Base-by-base conservation (phyloP, 2,113 vertebrate species). In the Gobius niger region DNA sequence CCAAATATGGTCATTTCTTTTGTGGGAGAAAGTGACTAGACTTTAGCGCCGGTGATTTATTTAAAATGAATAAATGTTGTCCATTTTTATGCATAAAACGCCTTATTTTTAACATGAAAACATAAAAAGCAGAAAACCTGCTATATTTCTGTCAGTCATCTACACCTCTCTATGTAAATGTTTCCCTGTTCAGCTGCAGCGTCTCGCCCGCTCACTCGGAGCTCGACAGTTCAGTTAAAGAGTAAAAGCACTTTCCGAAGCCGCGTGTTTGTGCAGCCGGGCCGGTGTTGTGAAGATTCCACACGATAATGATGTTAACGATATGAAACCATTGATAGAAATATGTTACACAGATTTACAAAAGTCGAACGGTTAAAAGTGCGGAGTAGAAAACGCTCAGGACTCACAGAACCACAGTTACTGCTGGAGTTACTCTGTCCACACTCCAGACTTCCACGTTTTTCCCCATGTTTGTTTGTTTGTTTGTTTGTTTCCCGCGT, bases 341-440 rank as follows among this genome's bases (percentile, higher is more conserved):
- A 90, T 87, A 86, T 88, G 19, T 85, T 81, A 76, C 86, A 90
- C 82, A 88, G 87, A 90, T 92, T 86, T 92, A 90, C 87, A 92
- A 92, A 91, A 88, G 88, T 85, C 73, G 76, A 80, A 82, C 74
- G 82, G 78, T 87, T 77, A 92, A 93, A 92, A 92, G 91, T 89
- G 87, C 83, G 78, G 89, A 89, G 87, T 91, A 92, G 86, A 92
- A 92, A 93, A 93, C 76, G 86, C 84, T 47, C 57, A 77, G 82
- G 84, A 85, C 77, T 87, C 83, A 87, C 81, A 40, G 83, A 79
- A 85, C 85, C 76, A 76, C 92, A 95, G 95, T 95, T 95, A 94
- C 94, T 95, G 94, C 94, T 96, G 94, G 96, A 96, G 92, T 90
- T 94, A 96, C 95, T 95, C 93, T 94, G 92, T 90, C 82, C 92